Evolutionary conservation across 2,888 invertebrate species (phyloP).

Genomic region (Andrena hattorfiana): DNA sequence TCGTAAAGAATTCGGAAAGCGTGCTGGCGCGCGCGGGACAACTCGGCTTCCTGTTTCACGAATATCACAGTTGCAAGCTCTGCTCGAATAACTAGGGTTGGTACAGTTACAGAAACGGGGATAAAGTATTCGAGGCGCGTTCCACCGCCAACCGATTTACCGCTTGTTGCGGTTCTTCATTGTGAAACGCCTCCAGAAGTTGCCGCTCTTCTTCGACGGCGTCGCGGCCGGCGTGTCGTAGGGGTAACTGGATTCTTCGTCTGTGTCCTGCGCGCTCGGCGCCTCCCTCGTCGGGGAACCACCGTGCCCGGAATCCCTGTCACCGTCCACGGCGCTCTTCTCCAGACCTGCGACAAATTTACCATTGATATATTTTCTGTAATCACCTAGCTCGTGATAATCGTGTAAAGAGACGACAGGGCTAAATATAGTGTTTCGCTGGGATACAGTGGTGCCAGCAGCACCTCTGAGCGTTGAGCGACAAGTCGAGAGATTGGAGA

Average conservation of each 20-base stretch:
- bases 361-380: neutral
- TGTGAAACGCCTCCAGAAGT: slow-evolving; percentile 89
- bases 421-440: too few relatives aligned
- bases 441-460: too few relatives aligned
- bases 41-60: slow-evolving; percentile 65
- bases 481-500: too few relatives aligned
- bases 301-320: slow-evolving; percentile 84
- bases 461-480: too few relatives aligned
- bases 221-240: slow-evolving; percentile 78
- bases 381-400: too few relatives aligned
- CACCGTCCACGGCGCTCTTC: slow-evolving; percentile 78
- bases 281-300: slow-evolving; percentile 84
- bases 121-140: slow-evolving; percentile 50
- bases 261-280: slow-evolving; percentile 82
- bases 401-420: too few relatives aligned
- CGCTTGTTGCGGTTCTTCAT: slow-evolving; percentile 90
- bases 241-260: slow-evolving; percentile 87
- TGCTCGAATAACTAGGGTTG: slow-evolving; percentile 77
- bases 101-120: slow-evolving; percentile 69
- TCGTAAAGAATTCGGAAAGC: slow-evolving; percentile 7
- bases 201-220: slow-evolving; percentile 79
- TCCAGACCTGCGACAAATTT: slow-evolving; percentile 72
- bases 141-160: slow-evolving; percentile 82
- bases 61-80: slow-evolving; percentile 83
- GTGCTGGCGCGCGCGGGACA: slow-evolving; percentile 44